phyloP scores from a whole-genome alignment of 1,140 invertebrate species.

The Lepidurus arcticus region DNA sequence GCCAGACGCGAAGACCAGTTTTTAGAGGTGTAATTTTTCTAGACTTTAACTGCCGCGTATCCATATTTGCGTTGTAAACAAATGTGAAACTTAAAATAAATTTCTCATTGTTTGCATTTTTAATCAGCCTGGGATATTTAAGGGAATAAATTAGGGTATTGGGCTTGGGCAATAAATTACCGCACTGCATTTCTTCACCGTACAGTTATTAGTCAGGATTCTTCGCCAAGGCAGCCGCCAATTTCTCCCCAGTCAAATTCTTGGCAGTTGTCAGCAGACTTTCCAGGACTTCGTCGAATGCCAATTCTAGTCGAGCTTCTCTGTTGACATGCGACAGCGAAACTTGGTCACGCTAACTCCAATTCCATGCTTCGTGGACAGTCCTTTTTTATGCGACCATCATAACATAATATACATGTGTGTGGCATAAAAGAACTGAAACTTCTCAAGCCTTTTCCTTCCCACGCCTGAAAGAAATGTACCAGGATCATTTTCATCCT shows the following conservation, averaged over 20 bases:
- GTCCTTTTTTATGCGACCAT: background rate
- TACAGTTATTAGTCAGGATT: background rate
- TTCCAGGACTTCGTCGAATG: background rate
- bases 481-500: background rate
- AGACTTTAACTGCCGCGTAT: too few relatives aligned
- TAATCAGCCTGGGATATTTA: too few relatives aligned
- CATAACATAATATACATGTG: background rate
- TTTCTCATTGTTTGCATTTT: too few relatives aligned
- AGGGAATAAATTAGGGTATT: too few relatives aligned
- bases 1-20: too few relatives aligned
- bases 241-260: background rate
- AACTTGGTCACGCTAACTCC: background rate
- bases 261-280: background rate
- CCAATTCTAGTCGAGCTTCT: background rate
- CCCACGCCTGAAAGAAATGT: background rate
- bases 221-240: background rate
- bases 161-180: too few relatives aligned
- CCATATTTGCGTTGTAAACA: too few relatives aligned
- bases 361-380: background rate
- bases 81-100: too few relatives aligned
- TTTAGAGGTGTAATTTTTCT: too few relatives aligned
- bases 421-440: background rate
- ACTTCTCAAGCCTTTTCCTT: background rate
- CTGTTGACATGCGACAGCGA: conserved; percentile 1
- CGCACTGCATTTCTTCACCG: too few relatives aligned